Conservation (phyloP, 2,797 vertebrate species). For the Huso huso region DNA sequence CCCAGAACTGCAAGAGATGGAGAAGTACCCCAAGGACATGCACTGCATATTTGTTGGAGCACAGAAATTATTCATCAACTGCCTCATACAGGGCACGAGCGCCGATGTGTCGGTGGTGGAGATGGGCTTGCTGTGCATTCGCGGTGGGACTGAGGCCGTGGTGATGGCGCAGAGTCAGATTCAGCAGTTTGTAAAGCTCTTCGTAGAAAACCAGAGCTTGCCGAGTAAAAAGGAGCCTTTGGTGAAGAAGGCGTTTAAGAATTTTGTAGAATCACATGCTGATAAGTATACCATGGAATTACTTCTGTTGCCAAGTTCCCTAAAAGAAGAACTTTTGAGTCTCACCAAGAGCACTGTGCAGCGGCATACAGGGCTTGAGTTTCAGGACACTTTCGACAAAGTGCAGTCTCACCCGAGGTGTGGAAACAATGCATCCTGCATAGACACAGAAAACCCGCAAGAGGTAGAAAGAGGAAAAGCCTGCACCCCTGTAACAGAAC, state of each 20-base stretch:
- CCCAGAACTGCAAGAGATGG: conserved; percentile 81
- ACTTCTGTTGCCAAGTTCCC: conserved; percentile 80
- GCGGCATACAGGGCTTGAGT: conserved; percentile 11
- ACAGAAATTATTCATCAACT: conserved; percentile 77
- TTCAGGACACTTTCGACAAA: conserved; percentile 12
- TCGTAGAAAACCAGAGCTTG: conserved; percentile 72
- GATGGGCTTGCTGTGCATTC: conserved; percentile 69
- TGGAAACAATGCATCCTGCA: no score
- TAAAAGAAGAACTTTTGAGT: conserved; percentile 83
- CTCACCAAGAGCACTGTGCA: conserved; percentile 60
- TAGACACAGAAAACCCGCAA: conserved; percentile 23
- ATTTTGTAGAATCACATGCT: conserved; percentile 86
- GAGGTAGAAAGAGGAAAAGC: conserved; percentile 72
- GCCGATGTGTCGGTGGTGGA: conserved; percentile 79
- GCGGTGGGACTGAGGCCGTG: conserved; percentile 78
- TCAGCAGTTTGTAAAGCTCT: conserved; percentile 88
- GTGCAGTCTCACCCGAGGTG: not conserved
- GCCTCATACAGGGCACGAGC: conserved; percentile 82
- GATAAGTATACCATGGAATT: conserved; percentile 95
- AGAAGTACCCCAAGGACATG: conserved; percentile 89
- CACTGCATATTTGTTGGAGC: conserved; percentile 92
- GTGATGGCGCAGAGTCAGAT: conserved; percentile 92
- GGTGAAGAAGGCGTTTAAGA: conserved; percentile 82
- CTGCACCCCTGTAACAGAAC: conserved; percentile 84
- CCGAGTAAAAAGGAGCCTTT: conserved; percentile 67